These are phyloP conservation scores for Elgaria multicarinata DNA, from an alignment of 2,113 vertebrate genomes.

Conservation along the genomic window DNA sequence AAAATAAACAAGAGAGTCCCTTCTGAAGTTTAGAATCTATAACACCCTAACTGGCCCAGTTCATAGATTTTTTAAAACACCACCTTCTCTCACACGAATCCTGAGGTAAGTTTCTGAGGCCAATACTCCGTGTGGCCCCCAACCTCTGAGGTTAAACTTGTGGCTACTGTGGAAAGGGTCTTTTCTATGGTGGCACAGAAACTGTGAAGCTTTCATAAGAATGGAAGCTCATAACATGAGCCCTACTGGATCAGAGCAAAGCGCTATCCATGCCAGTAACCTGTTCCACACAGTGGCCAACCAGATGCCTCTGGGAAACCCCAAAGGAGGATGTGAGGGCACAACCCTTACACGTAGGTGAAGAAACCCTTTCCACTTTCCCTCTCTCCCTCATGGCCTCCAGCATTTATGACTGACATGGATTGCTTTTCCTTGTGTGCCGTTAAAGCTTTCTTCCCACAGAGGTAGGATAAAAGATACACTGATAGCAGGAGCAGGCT, in stretches of 20 bases:
- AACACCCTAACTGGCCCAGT: neutral
- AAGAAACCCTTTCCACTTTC: neutral
- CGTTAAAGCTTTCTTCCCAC: constrained; percentile 57
- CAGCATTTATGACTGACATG: constrained; percentile 53
- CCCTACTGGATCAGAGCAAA: no score
- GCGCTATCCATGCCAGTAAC: neutral
- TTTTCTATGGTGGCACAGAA: neutral
- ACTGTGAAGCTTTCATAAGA: neutral
- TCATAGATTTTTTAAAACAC: neutral
- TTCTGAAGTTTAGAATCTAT: neutral
- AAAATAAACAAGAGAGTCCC: neutral
- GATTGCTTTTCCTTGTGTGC: neutral
- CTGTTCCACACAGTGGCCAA: no score
- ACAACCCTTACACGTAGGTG: neutral
- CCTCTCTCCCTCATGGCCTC: constrained; percentile 60
- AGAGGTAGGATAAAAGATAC: constrained; percentile 51
- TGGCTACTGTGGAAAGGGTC: neutral
- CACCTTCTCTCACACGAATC: no score
- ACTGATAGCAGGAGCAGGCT: constrained; percentile 59
- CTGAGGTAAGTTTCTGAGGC: no score
- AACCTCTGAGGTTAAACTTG: neutral
- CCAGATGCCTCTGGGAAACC: neutral
- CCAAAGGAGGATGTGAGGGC: neutral
- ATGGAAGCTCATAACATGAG: no score
- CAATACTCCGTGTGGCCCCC: neutral